Base-by-base conservation (phyloP, 2,113 vertebrate genomes). In the Todiramphus saurophagus region DNA sequence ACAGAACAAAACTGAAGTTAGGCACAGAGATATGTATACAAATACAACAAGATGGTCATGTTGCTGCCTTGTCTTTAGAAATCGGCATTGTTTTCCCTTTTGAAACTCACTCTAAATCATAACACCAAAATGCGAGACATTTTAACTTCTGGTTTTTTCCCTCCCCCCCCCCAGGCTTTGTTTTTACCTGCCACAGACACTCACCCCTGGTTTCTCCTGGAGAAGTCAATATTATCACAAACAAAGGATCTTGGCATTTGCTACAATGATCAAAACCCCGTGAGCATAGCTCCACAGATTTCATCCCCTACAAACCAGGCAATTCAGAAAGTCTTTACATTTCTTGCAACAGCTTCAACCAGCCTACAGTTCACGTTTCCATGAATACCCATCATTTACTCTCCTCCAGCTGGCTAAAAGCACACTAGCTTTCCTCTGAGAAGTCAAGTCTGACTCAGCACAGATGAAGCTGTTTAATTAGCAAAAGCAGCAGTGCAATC, bases 351-450 rank as follows among this genome's bases (percentile, higher is more conserved):
- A 37, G 66, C 24, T 88, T 21, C 16, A 5, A 9, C 37, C 20
- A 60, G 39, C 4, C 55, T 53, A 23, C 10, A 50, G 68, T 31
- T 56, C 15, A 11, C 1, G 7, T 4, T 16, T 12, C 27, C 41
- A 6, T 0, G 3, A 74, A 17, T 3, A 9, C 11, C 19, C 27
- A 24, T 8, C 58, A 9, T 4, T 4, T 12, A 8, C 5, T 41
- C 75, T 67, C 27, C 73, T 25, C 64, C 63, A 63, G 76, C 28
- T 39, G 39, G 31, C 44, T 66, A 43, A 44, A 64, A 62, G 58
- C n/a, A 3, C 37, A 2, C 6, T 8, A 43, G 88, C 76, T 77
- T 33, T 46, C 46, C 67, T 17, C 39, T 7, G 41, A 73, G 67
- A 31, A 85, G 28, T 4, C 23, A 23, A 4, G 23, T 35, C 53